Conservation (phyloP, 2,888 invertebrate species). For the Netelia virgata region DNA sequence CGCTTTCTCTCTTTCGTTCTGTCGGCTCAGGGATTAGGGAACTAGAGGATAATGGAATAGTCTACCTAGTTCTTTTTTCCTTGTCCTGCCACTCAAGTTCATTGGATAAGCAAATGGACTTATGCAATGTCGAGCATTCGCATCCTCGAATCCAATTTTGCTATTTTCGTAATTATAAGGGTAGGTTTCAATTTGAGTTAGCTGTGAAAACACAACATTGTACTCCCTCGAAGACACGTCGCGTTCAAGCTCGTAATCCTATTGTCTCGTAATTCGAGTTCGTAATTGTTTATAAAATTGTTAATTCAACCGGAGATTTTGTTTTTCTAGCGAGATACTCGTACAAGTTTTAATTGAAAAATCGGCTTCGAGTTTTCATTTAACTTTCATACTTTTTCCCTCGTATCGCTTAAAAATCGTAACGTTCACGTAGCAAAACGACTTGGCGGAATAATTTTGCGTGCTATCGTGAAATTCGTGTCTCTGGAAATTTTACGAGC, state of each 20-base stretch:
- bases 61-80: not conserved
- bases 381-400: too few relatives aligned
- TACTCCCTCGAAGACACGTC: too few relatives aligned
- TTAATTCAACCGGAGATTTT: too few relatives aligned
- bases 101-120: constrained; percentile 8
- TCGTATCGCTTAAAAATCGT: not conserved
- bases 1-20: not conserved
- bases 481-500: not conserved
- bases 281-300: too few relatives aligned
- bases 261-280: too few relatives aligned
- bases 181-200: too few relatives aligned
- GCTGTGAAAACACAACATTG: too few relatives aligned
- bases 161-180: not conserved
- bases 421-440: constrained; percentile 5
- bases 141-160: not conserved
- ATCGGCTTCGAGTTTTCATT: too few relatives aligned
- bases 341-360: too few relatives aligned
- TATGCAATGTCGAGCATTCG: not conserved
- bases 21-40: constrained; percentile 19
- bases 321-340: too few relatives aligned
- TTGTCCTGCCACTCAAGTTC: not conserved
- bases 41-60: constrained; percentile 16
- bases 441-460: constrained; percentile 49
- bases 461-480: constrained; percentile 40
- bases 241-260: too few relatives aligned